Percentiles rank a stretch among this genome's conserved stretches.
phyloP scores from a whole-genome alignment of 2,113 vertebrate species.

The Perca flavescens region DNA sequence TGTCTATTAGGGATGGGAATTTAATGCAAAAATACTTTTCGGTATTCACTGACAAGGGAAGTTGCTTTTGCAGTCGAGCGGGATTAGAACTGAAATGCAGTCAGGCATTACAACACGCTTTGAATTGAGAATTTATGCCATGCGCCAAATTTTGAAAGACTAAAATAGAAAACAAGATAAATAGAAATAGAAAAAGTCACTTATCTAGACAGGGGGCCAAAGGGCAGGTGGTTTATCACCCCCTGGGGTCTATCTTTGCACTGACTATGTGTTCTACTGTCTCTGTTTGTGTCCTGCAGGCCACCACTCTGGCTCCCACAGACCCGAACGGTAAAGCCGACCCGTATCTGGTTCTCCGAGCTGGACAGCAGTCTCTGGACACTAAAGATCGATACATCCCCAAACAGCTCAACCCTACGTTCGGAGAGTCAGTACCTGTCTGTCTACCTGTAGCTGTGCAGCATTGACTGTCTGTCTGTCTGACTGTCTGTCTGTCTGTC shows the following conservation, averaged over 20 bases:
- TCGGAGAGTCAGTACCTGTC: slow-evolving; percentile 90
- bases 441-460: slow-evolving; percentile 3
- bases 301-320: slow-evolving; percentile 90
- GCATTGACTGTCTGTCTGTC: neutral
- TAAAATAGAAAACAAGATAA: neutral
- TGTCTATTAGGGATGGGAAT: too few species aligned
- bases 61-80: too few species aligned
- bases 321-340: slow-evolving; percentile 95
- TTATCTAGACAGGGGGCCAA: neutral
- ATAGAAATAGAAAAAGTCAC: neutral
- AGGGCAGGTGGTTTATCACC: neutral
- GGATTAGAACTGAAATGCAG: neutral
- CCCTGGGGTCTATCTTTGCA: neutral
- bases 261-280: neutral
- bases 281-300: slow-evolving; percentile 79
- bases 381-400: slow-evolving; percentile 92
- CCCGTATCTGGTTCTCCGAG: slow-evolving; percentile 90
- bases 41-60: too few species aligned
- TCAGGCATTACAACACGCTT: neutral
- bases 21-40: too few species aligned
- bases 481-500: neutral
- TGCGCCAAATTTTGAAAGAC: neutral
- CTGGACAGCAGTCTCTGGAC: slow-evolving; percentile 86
- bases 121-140: neutral
- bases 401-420: slow-evolving; percentile 94